phyloP scores from a whole-genome alignment of 2,888 invertebrate genomes.

The Netelia virgata region DNA sequence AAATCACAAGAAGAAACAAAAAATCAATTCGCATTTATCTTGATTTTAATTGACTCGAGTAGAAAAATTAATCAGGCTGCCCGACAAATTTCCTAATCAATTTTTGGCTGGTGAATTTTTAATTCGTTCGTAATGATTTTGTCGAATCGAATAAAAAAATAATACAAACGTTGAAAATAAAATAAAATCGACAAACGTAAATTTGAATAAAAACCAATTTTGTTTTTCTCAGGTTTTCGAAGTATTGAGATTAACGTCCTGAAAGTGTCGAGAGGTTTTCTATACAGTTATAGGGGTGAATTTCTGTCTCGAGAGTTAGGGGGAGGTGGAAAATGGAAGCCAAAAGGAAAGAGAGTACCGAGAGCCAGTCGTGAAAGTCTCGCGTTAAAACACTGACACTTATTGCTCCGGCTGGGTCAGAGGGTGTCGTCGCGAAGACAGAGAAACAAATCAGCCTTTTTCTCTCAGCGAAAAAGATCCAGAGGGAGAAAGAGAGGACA shows the following conservation, averaged over 20 bases:
- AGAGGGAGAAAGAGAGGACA: constrained; percentile 14
- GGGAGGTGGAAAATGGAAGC: constrained; percentile 18
- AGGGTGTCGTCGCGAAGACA: constrained; percentile 37
- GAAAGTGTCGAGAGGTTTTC: constrained; percentile 2
- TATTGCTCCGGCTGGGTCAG: constrained; percentile 74
- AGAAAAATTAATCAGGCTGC: no score
- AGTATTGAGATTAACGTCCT: neutral
- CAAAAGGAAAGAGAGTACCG: constrained; percentile 5
- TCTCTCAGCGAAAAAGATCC: constrained; percentile 1
- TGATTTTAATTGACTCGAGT: no score
- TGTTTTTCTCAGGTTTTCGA: neutral
- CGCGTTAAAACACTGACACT: constrained; percentile 78
- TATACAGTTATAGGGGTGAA: neutral
- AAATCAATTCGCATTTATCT: neutral
- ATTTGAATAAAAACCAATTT: neutral
- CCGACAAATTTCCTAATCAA: no score
- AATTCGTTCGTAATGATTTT: no score
- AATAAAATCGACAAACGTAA: no score
- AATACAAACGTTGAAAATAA: no score
- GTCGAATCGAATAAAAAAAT: no score
- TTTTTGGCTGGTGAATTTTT: no score
- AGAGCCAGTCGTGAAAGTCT: constrained; percentile 11
- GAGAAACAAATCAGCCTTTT: constrained; percentile 41
- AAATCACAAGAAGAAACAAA: constrained; percentile 67
- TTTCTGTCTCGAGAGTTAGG: neutral